Base-by-base conservation (phyloP, 2,888 invertebrate species). In the Mythimna albipuncta region DNA sequence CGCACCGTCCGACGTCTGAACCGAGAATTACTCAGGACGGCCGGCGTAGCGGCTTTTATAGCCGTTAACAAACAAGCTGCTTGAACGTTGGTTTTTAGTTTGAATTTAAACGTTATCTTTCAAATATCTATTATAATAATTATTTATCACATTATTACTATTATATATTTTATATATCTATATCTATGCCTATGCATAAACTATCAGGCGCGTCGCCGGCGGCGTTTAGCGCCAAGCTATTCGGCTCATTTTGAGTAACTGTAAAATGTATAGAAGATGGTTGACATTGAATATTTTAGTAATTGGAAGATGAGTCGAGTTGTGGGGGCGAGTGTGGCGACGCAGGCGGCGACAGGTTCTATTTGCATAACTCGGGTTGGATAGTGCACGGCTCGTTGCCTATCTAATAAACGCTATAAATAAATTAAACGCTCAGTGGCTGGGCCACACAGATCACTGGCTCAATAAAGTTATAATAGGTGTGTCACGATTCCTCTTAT, bases 301-400 rank as follows among this genome's bases (percentile, higher is more conserved):
- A 68, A 74, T 80, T 69, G 64, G 62, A 72, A 82, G 88, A 88
- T 87, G 87, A 88, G 78, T 85, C 86, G 87, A 86, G 77, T 78
- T 65, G 85, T 82, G 89, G 87, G 80, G 89, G 87, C 85, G 88
- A 70, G 68, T 73, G 75, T 67, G 59, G 72, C 73, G 82, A 66
- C 73, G 82, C 81, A 78, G 83, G 85, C 84, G 83, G 86, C 84
- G 89, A 87, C 87, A 89, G 88, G 86, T 89, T 88, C 80, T 88
- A 89, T 91, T 91, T 91, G 88, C 90, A 91, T 91, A 90, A 79
- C 85, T 83, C 76, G 55, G 72, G 69, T 52, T 73, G 87, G 79
- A 84, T 88, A 88, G 82, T 86, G 85, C 85, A 86, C 85, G 84
- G 85, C 79, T 88, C 84, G 83, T 72, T 88, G 86, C 84, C 83